Evolutionary conservation across 2,797 vertebrate species (phyloP).

Genomic region (Serranus cabrilla): DNA sequence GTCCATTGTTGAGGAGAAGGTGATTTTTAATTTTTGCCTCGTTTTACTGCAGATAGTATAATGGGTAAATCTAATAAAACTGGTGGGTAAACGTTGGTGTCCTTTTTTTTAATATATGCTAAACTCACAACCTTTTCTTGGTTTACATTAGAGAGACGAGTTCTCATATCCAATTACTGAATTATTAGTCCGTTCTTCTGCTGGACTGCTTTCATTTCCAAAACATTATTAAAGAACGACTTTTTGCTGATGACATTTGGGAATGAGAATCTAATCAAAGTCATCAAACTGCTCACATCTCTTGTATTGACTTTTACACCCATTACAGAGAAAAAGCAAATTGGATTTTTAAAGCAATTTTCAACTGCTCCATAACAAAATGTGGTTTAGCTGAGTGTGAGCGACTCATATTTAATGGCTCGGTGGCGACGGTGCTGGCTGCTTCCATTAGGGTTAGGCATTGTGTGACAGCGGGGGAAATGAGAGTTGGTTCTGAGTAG

Average conservation of each 20-base stretch:
- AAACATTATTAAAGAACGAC: conserved; percentile 38
- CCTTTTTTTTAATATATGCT: neutral
- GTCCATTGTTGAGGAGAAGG: neutral
- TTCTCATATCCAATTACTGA: conserved; percentile 11
- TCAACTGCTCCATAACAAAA: conserved; percentile 12
- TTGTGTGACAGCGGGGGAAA: conserved; percentile 41
- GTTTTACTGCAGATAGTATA: neutral
- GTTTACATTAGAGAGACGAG: neutral
- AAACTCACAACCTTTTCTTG: neutral
- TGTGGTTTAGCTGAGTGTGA: conserved; percentile 34
- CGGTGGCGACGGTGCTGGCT: neutral
- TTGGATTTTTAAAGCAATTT: conserved; percentile 48
- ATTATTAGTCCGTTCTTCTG: conserved; percentile 19
- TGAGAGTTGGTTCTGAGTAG: conserved; percentile 57
- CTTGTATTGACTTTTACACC: conserved; percentile 30
- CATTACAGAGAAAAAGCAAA: conserved; percentile 23
- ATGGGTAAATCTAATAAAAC: neutral
- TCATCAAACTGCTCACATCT: conserved; percentile 28
- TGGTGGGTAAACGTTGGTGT: neutral
- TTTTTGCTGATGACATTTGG: conserved; percentile 28
- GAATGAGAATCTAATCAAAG: conserved; percentile 48
- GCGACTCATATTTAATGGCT: conserved; percentile 37
- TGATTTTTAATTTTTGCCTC: neutral
- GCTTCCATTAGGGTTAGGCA: conserved; percentile 60
- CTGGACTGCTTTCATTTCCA: conserved; percentile 30